Percentiles rank a stretch among this genome's conserved stretches.
Evolutionary conservation across 2,797 vertebrate genomes (phyloP).

Genomic region (Eleutherodactylus coqui): DNA sequence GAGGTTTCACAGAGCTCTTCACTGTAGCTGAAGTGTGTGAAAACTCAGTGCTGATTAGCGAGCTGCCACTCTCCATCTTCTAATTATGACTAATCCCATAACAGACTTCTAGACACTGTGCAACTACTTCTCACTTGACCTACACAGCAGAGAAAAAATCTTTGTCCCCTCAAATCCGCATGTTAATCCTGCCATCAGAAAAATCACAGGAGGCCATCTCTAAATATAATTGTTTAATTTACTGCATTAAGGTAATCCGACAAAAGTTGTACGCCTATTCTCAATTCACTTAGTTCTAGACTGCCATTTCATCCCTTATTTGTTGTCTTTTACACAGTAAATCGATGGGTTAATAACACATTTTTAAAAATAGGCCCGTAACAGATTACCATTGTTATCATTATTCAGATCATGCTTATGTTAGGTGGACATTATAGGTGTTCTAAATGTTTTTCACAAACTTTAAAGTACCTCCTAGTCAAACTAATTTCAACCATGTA

Average conservation of each 20-base stretch:
- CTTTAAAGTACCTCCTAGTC: neutral
- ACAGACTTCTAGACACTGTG: conserved; percentile 54
- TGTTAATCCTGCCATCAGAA: conserved; percentile 47
- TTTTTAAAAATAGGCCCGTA: neutral
- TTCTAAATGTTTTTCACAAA: neutral
- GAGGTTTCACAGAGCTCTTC: conserved; percentile 54
- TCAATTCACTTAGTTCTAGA: conserved; percentile 26
- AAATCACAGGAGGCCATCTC: conserved; percentile 35
- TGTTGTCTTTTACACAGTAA: neutral
- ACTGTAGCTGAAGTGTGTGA: conserved; percentile 49
- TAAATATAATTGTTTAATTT: conserved; percentile 49
- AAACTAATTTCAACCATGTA: no score
- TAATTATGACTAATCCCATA: conserved; percentile 63
- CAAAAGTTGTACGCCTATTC: conserved; percentile 16
- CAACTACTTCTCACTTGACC: conserved; percentile 58
- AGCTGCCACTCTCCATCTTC: conserved; percentile 59
- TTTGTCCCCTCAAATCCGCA: conserved; percentile 43
- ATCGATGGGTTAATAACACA: neutral
- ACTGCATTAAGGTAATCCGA: conserved; percentile 41
- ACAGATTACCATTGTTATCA: neutral
- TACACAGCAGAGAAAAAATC: conserved; percentile 45
- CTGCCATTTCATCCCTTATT: neutral
- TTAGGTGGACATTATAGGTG: neutral
- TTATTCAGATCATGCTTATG: neutral
- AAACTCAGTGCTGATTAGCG: conserved; percentile 56